phyloP scores from a whole-genome alignment of 1,140 invertebrate species.

The Ostrea edulis region DNA sequence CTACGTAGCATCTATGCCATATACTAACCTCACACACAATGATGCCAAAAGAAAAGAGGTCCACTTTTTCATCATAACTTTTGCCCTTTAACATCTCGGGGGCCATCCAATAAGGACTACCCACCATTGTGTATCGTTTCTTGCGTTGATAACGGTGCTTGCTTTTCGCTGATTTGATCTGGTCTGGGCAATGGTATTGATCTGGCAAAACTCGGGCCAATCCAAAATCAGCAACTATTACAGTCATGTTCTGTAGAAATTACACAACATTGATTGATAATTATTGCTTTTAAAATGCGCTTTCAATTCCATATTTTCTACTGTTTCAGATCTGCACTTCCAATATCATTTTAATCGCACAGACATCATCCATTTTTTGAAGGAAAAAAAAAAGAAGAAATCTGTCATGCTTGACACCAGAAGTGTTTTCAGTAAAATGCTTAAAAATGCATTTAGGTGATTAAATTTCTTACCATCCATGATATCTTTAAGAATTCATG shows the following conservation, averaged over 20 bases:
- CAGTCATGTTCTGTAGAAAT: constrained; percentile 71
- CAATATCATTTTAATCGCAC: too few relatives aligned
- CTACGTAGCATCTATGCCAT: too few relatives aligned
- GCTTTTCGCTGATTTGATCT: constrained; percentile 44
- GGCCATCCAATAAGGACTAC: constrained; percentile 79
- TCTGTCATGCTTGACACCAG: too few relatives aligned
- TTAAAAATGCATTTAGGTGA: too few relatives aligned
- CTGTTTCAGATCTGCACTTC: too few relatives aligned
- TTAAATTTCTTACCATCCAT: too few relatives aligned
- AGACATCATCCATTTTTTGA: too few relatives aligned
- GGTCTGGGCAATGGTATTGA: constrained; percentile 55
- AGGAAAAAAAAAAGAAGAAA: too few relatives aligned
- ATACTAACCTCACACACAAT: constrained; percentile 76
- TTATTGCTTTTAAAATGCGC: too few relatives aligned
- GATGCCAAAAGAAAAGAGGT: constrained; percentile 78
- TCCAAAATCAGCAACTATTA: constrained; percentile 79
- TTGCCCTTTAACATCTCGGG: constrained; percentile 78
- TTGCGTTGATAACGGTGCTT: constrained; percentile 65
- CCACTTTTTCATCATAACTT: constrained; percentile 78
- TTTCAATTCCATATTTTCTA: too few relatives aligned
- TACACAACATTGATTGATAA: background rate
- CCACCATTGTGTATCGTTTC: constrained; percentile 78
- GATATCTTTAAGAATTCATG: too few relatives aligned
- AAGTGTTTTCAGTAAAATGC: too few relatives aligned
- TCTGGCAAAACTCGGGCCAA: constrained; percentile 74